Percentiles rank a stretch among this genome's conserved stretches.
phyloP scores from a whole-genome alignment of 1,140 invertebrate genomes.

The Caenorhabditis briggsae region DNA sequence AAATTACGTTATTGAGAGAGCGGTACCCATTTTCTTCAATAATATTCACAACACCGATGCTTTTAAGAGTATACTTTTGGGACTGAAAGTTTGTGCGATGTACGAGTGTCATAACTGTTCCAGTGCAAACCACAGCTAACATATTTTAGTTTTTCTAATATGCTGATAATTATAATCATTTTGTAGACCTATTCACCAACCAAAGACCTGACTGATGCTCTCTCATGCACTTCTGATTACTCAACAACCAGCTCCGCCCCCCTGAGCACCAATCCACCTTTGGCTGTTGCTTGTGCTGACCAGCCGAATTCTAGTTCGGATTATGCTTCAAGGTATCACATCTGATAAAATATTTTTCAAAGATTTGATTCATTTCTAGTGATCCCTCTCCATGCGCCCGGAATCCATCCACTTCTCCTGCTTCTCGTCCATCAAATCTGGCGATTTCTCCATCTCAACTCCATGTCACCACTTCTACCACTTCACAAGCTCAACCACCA shows the following conservation, averaged over 20 bases:
- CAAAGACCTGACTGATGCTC: slow-evolving; percentile 61
- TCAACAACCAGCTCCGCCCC: slow-evolving; percentile 66
- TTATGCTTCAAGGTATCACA: slow-evolving; percentile 58
- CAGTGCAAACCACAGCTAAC: not conserved
- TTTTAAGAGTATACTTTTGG: no score
- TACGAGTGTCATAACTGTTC: not conserved
- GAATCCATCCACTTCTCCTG: slow-evolving; percentile 54
- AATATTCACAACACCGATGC: no score
- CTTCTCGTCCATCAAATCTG: slow-evolving; percentile 25
- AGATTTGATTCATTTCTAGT: slow-evolving; percentile 24
- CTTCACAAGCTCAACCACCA: not conserved
- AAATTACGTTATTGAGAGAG: slow-evolving; percentile 3
- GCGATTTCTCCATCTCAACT: slow-evolving; percentile 1
- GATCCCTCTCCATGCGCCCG: slow-evolving; percentile 58
- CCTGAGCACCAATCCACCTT: slow-evolving; percentile 53
- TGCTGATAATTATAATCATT: not conserved
- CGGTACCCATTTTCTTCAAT: no score
- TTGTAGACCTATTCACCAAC: slow-evolving; percentile 56
- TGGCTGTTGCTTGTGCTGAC: slow-evolving; percentile 62
- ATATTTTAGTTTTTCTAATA: not conserved
- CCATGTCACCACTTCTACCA: slow-evolving; percentile 15
- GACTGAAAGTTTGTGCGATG: not conserved
- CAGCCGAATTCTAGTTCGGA: slow-evolving; percentile 62
- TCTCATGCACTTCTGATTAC: slow-evolving; percentile 67
- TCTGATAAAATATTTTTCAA: not conserved